Evolutionary conservation across 2,113 vertebrate genomes (phyloP), one percentile per base, ranked within the genome.

Genomic region (Eubucco bourcierii): DNA sequence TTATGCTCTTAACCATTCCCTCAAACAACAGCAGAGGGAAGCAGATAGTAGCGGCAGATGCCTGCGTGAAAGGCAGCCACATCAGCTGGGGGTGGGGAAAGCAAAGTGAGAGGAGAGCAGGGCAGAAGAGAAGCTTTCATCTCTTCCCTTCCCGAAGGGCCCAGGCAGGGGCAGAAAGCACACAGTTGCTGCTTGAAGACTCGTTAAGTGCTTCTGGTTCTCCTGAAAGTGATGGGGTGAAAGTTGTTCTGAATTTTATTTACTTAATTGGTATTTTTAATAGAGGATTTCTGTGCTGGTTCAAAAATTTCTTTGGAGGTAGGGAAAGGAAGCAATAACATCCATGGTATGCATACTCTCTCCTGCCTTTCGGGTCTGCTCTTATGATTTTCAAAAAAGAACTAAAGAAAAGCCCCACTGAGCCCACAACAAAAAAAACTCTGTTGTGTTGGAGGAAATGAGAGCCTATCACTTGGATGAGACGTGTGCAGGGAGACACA

Each of bases 1-100:
- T 86, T 75, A 90, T 71, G 81, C 29, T 90, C 75, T 88, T 78
- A 76, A 87, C 81, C 80, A 71, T 94, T 90, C 92, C 90, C 81
- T 89, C 90, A 55, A 76, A 93, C 77, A 96, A 95, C 96, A 90
- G 87, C 91, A 96, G 93, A 96, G 90, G 94, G 96, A 96, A 93
- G 91, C 93, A 95, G 85, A 94, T 53, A 90, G 90, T 94, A 94
- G 80, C 84, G 90, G 66, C 88, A 92, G 82, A 68, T 1, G 47
- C 47, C 65, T n/a, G 64, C 46, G 33, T 5, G 68, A 52, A 74
- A 63, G 46, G 33, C 73, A 64, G 92, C 59, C 94, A 90, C 85
- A 94, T 90, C 87, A 94, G 85, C 90, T 93, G 82, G 85, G 84
- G 93, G 89, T 61, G 90, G 82, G 90, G 85, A 91, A 90, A 90